Evolutionary conservation across 2,888 invertebrate species (phyloP).

Genomic region (Hololepta plana): DNA sequence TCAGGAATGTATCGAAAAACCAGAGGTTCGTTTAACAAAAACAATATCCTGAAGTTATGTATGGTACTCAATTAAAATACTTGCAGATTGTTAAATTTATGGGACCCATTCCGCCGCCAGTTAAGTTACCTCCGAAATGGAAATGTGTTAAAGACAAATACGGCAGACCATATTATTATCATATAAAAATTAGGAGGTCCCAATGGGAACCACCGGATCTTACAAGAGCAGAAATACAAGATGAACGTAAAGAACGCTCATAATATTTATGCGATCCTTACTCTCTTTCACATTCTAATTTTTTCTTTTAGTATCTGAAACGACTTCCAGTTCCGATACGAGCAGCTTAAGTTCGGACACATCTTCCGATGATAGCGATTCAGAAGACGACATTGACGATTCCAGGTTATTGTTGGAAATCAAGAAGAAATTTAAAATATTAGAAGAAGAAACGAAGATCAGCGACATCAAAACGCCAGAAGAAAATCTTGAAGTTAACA

Average conservation of each 20-base stretch:
- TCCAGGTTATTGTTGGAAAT: constrained; percentile 23
- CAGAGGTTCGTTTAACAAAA: no score
- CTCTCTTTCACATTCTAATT: constrained; percentile 3
- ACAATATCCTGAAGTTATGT: no score
- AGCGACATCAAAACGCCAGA: no score
- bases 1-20: constrained; percentile 9
- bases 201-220: constrained; percentile 59
- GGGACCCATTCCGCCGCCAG: constrained; percentile 29
- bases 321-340: constrained; percentile 23
- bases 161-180: constrained; percentile 84
- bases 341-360: constrained; percentile 28
- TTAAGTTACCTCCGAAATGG: constrained; percentile 72
- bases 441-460: no score
- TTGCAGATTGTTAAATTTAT: constrained; percentile 23
- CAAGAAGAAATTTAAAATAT: constrained; percentile 19
- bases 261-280: constrained; percentile 3
- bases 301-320: constrained; percentile 18
- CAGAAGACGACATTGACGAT: constrained; percentile 26
- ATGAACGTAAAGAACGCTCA: no score
- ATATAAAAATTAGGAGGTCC: constrained; percentile 54
- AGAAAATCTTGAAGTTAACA: no score
- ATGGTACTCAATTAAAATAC: constrained; percentile 13
- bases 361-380: constrained; percentile 31
- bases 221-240: constrained; percentile 21
- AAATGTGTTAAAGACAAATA: constrained; percentile 63